phyloP scores from a whole-genome alignment of 2,888 invertebrate species.

The Calliphora vomitoria region DNA sequence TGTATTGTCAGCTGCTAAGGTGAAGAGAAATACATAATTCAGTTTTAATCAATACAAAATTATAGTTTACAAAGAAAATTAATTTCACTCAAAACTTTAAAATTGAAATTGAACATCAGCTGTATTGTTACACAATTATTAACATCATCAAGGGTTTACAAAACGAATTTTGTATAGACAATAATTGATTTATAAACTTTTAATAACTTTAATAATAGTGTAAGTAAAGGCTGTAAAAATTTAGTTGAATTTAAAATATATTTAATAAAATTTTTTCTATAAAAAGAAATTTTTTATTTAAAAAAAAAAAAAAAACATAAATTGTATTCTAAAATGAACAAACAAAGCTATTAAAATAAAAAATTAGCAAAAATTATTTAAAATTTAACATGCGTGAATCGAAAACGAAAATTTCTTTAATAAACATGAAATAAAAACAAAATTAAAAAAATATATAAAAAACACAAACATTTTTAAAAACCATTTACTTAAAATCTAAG shows the following conservation, averaged over 20 bases:
- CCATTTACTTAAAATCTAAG: background rate
- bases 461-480: background rate
- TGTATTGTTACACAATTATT: too few species aligned
- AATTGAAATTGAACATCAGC: background rate
- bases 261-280: too few species aligned
- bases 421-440: background rate
- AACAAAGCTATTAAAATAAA: background rate
- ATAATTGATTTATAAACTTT: too few species aligned
- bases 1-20: slow-evolving; percentile 70
- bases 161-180: too few species aligned
- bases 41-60: slow-evolving; percentile 45
- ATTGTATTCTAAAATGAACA: slow-evolving; percentile 1
- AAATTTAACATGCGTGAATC: slow-evolving; percentile 4
- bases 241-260: background rate
- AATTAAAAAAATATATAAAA: background rate
- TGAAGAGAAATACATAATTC: slow-evolving; percentile 57
- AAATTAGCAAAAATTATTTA: slow-evolving; percentile 1
- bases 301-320: background rate
- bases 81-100: background rate
- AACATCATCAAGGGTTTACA: too few species aligned
- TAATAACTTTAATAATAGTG: too few species aligned
- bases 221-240: background rate
- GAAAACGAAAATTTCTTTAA: background rate
- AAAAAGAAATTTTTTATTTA: background rate
- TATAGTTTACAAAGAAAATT: slow-evolving; percentile 10